These are phyloP conservation scores for Coracias cyanogaster DNA, from an alignment of 2,797 vertebrate species.

Conservation along the genomic window DNA sequence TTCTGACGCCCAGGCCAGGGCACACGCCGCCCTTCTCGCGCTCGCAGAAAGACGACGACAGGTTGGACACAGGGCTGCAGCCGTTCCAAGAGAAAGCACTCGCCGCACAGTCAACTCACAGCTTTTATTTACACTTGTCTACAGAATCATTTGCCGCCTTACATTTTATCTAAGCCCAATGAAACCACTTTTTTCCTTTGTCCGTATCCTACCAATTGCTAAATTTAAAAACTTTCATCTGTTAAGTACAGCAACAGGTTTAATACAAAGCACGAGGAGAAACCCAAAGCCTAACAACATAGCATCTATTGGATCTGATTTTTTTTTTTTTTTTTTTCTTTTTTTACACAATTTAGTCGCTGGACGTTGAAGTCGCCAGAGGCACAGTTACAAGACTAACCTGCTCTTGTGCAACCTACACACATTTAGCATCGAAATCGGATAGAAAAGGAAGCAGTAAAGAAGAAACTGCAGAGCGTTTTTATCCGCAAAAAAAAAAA, in stretches of 20 bases:
- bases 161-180: slow-evolving; percentile 79
- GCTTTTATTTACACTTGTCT: slow-evolving; percentile 86
- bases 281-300: slow-evolving; percentile 74
- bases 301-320: slow-evolving; percentile 64
- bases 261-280: slow-evolving; percentile 80
- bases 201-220: slow-evolving; percentile 65
- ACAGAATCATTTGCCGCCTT: slow-evolving; percentile 75
- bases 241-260: slow-evolving; percentile 77
- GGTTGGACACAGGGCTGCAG: background rate
- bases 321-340: slow-evolving; percentile 38
- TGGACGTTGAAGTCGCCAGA: slow-evolving; percentile 75
- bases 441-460: slow-evolving; percentile 68
- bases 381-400: slow-evolving; percentile 82
- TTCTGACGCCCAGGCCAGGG: background rate
- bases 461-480: slow-evolving; percentile 54
- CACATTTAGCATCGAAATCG: slow-evolving; percentile 74
- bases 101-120: slow-evolving; percentile 72
- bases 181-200: slow-evolving; percentile 69
- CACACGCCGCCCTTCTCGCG: background rate
- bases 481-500: slow-evolving; percentile 53
- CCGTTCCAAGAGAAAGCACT: slow-evolving; percentile 57
- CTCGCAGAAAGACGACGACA: no score
- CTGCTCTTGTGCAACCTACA: slow-evolving; percentile 80
- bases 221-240: slow-evolving; percentile 71
- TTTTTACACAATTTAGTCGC: slow-evolving; percentile 66